Base-by-base conservation (phyloP, 2,797 vertebrate species). In the Lacerta viridis region DNA sequence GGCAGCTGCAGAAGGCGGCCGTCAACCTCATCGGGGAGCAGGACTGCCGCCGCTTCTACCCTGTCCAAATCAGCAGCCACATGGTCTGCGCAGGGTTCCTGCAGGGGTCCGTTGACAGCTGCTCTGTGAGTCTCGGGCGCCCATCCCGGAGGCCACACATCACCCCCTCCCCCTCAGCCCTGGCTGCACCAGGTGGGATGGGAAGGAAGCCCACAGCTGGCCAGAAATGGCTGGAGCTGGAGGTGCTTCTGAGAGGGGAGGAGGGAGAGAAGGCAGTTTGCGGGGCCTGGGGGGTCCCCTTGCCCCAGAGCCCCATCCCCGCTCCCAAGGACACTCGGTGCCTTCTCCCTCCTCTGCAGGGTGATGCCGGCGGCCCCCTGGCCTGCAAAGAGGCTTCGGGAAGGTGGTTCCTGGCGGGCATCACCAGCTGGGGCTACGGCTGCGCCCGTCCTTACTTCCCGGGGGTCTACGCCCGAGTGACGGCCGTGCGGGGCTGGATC, bases 391-490 rank as follows among this genome's bases (percentile, higher is more conserved):
- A 98, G 90, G 90, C 92, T 55, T 98, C 97, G 1, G 98, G 98
- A 71, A 97, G 96, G 74, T 99, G 99, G 99, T 99, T 99, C 94
- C 95, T 99, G 39, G 98, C 98, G 2, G 99, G 99, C 91, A 98
- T 99, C 95, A 99, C 98, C 50, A 99, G 99, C 96, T 99, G 99
- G 99, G 99, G 99, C 90, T 98, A 98, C 0, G 98, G 98, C 93
- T 99, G 99, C 4, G 98, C 98, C 13, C 97, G 98, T 87, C 97
- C 95, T 0, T 97, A 98, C 93, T 98, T 98, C 92, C 99, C 98
- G 0, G 99, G 99, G 1, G 98, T 99, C 95, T 99, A 99, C 94
- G 98, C 97, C 81, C 97, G 97, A 29, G 97, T 99, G 91, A 98
- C 98, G 0, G 97, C 98, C 0, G 93, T 99, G 89, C 97, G 98